A percentile compares a stretch with the other conserved stretches of the same genome.
phyloP scores from a whole-genome alignment of 2,113 vertebrate genomes.

The Drymodes brunneopygia region DNA sequence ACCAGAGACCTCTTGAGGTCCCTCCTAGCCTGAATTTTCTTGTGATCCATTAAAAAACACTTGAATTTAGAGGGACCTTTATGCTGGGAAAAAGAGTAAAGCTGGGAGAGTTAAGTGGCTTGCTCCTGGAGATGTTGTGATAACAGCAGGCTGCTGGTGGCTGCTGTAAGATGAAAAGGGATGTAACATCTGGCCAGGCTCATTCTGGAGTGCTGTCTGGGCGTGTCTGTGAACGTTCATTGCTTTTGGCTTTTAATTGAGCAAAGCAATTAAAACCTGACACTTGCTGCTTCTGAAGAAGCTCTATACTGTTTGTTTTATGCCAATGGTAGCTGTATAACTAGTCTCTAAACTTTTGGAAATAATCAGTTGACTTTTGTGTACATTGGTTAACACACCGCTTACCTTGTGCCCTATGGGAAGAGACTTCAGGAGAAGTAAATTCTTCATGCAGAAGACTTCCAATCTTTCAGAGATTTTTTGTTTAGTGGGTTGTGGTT shows the following conservation, averaged over 20 bases:
- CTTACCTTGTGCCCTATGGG: not conserved
- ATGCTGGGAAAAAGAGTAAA: not conserved
- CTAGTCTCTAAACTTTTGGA: not conserved
- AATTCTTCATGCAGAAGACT: not conserved
- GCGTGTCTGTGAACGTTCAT: not conserved
- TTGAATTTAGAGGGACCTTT: not conserved
- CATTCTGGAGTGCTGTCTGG: not conserved
- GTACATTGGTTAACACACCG: not conserved
- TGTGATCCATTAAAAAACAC: not conserved
- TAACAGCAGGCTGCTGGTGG: not conserved
- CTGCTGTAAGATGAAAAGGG: not conserved
- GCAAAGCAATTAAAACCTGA: not conserved
- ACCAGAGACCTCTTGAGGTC: not conserved
- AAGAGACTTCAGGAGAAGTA: not conserved
- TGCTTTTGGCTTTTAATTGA: not conserved
- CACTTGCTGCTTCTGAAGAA: not conserved
- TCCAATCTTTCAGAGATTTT: not conserved
- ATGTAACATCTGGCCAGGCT: not conserved
- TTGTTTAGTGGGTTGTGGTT: not conserved
- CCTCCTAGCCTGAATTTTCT: not conserved
- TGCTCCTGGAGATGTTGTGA: not conserved
- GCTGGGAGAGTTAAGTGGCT: not conserved
- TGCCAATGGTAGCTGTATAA: not conserved
- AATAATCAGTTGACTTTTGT: not conserved
- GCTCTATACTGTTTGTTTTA: not conserved